Conservation (phyloP, 2,888 invertebrate species). For the Eumerus sabulonum region DNA sequence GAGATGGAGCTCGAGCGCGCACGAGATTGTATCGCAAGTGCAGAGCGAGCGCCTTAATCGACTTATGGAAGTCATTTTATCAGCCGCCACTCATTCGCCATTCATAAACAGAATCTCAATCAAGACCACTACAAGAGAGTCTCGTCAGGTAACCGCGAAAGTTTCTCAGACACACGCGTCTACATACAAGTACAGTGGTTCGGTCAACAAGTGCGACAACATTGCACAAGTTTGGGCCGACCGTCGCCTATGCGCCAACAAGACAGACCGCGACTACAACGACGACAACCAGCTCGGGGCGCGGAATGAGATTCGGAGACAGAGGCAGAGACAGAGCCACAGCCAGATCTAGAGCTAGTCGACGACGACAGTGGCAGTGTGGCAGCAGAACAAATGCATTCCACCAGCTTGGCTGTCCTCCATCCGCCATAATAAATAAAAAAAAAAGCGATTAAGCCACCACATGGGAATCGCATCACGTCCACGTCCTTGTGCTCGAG, state of each 20-base stretch:
- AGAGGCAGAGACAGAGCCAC: not conserved
- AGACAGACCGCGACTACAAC: conserved; percentile 21
- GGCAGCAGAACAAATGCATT: conserved; percentile 41
- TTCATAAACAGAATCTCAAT: conserved; percentile 67
- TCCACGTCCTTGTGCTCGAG: conserved; percentile 65
- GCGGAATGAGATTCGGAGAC: not conserved
- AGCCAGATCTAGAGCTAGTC: conserved; percentile 1
- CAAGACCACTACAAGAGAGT: conserved; percentile 53
- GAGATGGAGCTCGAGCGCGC: conserved; percentile 1
- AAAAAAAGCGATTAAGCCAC: conserved; percentile 67
- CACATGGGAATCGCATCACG: conserved; percentile 67
- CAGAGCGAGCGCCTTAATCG: conserved; percentile 55
- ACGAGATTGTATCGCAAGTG: not conserved
- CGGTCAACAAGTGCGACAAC: conserved; percentile 67
- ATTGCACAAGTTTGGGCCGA: conserved; percentile 40
- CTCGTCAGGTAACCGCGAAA: conserved; percentile 32
- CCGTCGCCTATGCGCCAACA: no score
- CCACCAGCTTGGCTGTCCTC: conserved; percentile 4
- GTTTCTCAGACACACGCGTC: not conserved
- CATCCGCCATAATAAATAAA: conserved; percentile 59
- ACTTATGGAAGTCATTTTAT: conserved; percentile 67
- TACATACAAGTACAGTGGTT: conserved; percentile 8
- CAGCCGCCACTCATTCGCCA: conserved; percentile 67
- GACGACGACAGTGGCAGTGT: conserved; percentile 15
- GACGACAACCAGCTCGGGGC: conserved; percentile 1